These are phyloP conservation scores for Carcina quercana DNA, from an alignment of 2,888 invertebrate genomes.

Conservation along the genomic window DNA sequence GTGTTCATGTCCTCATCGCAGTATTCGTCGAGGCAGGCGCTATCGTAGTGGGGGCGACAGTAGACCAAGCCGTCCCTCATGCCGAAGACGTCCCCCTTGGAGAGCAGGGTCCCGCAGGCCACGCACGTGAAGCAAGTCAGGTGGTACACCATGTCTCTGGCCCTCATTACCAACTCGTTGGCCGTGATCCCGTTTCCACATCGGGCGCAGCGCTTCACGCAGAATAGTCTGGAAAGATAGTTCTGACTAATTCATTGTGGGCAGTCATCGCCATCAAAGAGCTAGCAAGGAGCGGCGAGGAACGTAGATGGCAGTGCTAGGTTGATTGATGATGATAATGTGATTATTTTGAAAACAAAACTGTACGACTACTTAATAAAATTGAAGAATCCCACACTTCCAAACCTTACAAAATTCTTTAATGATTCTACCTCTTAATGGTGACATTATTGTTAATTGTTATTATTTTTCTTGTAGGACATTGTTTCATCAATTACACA, in stretches of 20 bases:
- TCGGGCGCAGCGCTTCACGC: slow-evolving; percentile 88
- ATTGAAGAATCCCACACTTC: no score
- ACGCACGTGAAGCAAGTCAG: slow-evolving; percentile 92
- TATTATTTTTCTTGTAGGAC: no score
- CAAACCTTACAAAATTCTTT: no score
- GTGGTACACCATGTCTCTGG: slow-evolving; percentile 90
- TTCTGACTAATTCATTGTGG: slow-evolving; percentile 5
- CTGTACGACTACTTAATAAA: no score
- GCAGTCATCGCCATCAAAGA: no score
- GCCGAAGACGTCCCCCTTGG: slow-evolving; percentile 94
- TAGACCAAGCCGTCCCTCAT: slow-evolving; percentile 88
- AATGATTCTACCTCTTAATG: no score
- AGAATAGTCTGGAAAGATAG: slow-evolving; percentile 83
- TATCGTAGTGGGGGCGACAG: slow-evolving; percentile 76
- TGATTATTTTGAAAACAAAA: no score
- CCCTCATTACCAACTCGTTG: slow-evolving; percentile 93
- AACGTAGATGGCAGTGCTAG: not conserved
- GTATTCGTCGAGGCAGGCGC: slow-evolving; percentile 76
- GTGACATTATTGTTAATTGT: no score
- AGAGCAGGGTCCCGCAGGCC: slow-evolving; percentile 86
- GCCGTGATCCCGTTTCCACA: slow-evolving; percentile 90
- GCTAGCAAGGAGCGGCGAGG: no score
- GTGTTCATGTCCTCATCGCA: slow-evolving; percentile 74
- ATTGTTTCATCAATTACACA: no score
- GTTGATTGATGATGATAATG: no score